phyloP scores from a whole-genome alignment of 2,888 invertebrate species.

The Ophion ellenae region DNA sequence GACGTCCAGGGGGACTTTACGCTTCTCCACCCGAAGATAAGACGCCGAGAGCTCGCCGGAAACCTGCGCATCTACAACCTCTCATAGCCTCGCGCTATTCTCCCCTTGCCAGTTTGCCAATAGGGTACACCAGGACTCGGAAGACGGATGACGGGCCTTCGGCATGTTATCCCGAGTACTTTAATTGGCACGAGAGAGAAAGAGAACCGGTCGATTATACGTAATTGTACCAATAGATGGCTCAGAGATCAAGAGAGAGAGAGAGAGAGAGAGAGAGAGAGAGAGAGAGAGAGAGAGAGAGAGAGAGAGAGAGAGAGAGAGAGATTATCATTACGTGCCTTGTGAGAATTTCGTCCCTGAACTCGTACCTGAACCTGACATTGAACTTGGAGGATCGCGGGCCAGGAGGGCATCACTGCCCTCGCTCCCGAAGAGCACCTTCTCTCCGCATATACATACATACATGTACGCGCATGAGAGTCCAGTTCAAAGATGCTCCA shows the following conservation, averaged over 20 bases:
- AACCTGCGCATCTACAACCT: neutral
- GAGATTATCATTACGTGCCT: constrained; percentile 38
- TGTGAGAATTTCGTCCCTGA: constrained; percentile 37
- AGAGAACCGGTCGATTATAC: constrained; percentile 28
- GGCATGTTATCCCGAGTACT: constrained; percentile 16
- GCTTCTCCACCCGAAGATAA: neutral
- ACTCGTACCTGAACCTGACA: constrained; percentile 51
- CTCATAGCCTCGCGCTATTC: neutral
- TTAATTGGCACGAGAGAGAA: constrained; percentile 31
- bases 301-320: neutral
- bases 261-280: neutral
- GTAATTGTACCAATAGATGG: constrained; percentile 38
- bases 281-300: neutral
- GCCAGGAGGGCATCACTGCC: constrained; percentile 21
- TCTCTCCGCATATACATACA: neutral
- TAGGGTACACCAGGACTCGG: neutral
- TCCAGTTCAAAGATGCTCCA: constrained; percentile 21
- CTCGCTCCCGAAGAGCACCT: constrained; percentile 10
- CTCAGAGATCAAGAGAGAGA: neutral
- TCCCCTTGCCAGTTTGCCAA: neutral
- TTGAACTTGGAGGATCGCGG: constrained; percentile 50
- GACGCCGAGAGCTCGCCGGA: neutral
- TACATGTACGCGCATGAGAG: neutral
- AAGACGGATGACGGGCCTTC: constrained; percentile 12
- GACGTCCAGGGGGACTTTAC: neutral